phyloP scores from a whole-genome alignment of 2,797 vertebrate species.

The Poliocrania exsul region DNA sequence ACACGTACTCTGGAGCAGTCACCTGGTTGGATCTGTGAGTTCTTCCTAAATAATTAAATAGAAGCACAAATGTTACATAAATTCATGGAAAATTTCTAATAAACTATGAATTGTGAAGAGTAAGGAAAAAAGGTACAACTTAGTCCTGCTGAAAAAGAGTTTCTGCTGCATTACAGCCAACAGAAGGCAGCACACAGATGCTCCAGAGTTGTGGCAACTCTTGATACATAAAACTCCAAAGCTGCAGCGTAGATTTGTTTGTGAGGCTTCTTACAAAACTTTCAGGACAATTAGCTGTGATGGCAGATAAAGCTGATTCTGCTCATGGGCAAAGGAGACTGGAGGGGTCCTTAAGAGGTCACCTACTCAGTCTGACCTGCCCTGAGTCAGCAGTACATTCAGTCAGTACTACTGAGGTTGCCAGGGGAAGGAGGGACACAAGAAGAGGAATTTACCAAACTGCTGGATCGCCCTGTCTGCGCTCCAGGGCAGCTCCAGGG shows the following conservation, averaged over 20 bases:
- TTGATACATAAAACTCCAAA: fast-evolving
- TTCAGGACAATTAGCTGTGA: background rate
- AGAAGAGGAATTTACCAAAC: slow-evolving; percentile 83
- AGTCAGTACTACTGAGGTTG: background rate
- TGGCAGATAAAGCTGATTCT: background rate
- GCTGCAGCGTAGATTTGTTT: background rate
- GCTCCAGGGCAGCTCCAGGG: slow-evolving; percentile 96
- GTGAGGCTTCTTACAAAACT: background rate
- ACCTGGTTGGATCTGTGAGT: slow-evolving; percentile 98
- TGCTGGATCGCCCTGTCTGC: slow-evolving; percentile 97
- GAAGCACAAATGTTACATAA: background rate
- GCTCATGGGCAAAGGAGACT: background rate
- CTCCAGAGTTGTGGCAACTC: background rate
- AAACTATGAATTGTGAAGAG: background rate
- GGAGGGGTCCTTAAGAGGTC: background rate
- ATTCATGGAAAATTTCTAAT: background rate
- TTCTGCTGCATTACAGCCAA: background rate
- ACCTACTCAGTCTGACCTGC: background rate
- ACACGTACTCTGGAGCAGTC: slow-evolving; percentile 96
- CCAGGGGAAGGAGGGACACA: background rate
- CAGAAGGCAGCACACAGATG: background rate
- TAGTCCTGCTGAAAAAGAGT: background rate
- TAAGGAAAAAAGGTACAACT: background rate
- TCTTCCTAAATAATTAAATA: slow-evolving; percentile 81
- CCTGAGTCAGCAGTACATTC: background rate